Evolutionary conservation across 23 tunicate genomes (phyloP).

Genomic region (Corella eumyota): DNA sequence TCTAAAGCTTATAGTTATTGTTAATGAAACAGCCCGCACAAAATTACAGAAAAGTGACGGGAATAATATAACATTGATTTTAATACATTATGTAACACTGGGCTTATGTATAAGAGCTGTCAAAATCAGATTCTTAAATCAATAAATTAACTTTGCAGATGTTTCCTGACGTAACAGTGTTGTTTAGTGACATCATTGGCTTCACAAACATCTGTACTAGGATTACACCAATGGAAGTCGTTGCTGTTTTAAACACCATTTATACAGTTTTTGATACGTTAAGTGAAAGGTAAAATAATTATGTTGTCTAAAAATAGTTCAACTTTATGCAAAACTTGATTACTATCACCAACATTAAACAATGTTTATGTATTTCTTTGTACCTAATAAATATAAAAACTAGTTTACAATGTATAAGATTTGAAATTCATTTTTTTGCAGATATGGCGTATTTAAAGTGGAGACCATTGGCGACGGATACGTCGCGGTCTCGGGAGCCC

Average conservation of each 20-base stretch:
- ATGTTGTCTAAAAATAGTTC: no score
- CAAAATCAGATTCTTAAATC: no score
- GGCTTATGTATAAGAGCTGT: no score
- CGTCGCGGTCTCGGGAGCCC: slow-evolving; percentile 35
- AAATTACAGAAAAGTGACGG: no score
- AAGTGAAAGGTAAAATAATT: slow-evolving; percentile 21
- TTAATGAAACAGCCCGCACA: no score
- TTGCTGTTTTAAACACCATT: slow-evolving; percentile 27
- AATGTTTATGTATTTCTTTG: no score
- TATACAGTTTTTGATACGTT: slow-evolving; percentile 36
- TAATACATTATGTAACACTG: no score
- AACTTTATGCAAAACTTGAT: no score
- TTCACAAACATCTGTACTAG: slow-evolving; percentile 39
- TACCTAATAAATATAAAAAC: not conserved
- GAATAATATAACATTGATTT: no score
- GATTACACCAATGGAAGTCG: slow-evolving; percentile 40
- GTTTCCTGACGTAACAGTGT: slow-evolving; percentile 36
- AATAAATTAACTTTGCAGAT: slow-evolving; percentile 23
- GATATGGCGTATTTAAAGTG: slow-evolving; percentile 32
- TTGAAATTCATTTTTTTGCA: not conserved
- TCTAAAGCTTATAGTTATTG: no score
- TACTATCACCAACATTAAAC: no score
- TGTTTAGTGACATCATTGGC: slow-evolving; percentile 42
- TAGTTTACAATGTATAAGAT: not conserved
- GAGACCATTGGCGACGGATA: slow-evolving; percentile 37